Percentiles rank a stretch among this genome's conserved stretches.
phyloP scores from a whole-genome alignment of 2,888 invertebrate genomes.

The Eilema sororculum region DNA sequence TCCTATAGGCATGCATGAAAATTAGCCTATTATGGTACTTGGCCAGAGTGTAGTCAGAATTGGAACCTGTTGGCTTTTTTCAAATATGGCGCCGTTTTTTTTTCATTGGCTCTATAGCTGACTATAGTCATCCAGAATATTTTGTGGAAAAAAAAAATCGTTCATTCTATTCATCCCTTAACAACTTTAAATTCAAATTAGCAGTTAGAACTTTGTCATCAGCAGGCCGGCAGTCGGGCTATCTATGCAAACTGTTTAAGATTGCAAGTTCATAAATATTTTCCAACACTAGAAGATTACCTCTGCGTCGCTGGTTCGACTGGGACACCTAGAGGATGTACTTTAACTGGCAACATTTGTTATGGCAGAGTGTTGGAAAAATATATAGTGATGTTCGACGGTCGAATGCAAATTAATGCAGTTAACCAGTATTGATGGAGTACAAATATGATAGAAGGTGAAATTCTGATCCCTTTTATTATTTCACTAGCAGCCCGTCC shows the following conservation, averaged over 20 bases:
- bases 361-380: neutral
- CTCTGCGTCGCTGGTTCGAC: conserved; percentile 14
- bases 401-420: neutral
- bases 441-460: too few relatives aligned
- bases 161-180: neutral
- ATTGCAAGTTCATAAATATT: conserved; percentile 14
- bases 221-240: neutral
- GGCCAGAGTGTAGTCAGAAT: too few relatives aligned
- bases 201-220: neutral
- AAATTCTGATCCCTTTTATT: too few relatives aligned
- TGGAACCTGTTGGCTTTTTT: too few relatives aligned
- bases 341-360: conserved; percentile 6
- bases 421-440: neutral
- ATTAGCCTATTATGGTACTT: too few relatives aligned
- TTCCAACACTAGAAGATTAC: conserved; percentile 15
- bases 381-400: neutral
- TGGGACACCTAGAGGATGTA: conserved; percentile 10
- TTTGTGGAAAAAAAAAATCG: too few relatives aligned
- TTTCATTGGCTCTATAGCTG: too few relatives aligned
- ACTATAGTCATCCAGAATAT: too few relatives aligned
- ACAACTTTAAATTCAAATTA: neutral
- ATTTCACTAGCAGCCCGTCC: too few relatives aligned
- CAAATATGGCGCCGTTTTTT: too few relatives aligned
- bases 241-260: conserved; percentile 9
- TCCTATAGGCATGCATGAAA: too few relatives aligned